phyloP scores from a whole-genome alignment of 23 tunicate species.

The Trididemnum clinides region DNA sequence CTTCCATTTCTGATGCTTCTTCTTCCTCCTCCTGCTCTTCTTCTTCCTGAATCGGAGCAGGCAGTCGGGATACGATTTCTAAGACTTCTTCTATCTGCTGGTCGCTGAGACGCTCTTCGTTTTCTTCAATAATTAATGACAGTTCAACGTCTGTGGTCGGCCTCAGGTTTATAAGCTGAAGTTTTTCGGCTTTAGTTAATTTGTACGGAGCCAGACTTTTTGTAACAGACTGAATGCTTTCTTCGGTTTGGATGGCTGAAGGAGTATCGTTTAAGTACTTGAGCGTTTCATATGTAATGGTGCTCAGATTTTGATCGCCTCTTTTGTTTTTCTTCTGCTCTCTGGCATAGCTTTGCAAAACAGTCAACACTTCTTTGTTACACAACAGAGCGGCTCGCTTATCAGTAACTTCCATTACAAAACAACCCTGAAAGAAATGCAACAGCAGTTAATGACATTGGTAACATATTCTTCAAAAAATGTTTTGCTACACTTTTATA shows the following conservation, averaged over 20 bases:
- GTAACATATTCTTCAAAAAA: too few species aligned
- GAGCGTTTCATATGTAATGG: slow-evolving; percentile 80
- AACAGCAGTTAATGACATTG: too few species aligned
- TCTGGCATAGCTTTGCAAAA: slow-evolving; percentile 49
- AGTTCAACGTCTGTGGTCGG: slow-evolving; percentile 85
- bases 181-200: slow-evolving; percentile 83
- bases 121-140: slow-evolving; percentile 84
- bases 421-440: background rate
- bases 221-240: slow-evolving; percentile 38
- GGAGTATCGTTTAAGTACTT: slow-evolving; percentile 76
- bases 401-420: slow-evolving; percentile 48
- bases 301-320: slow-evolving; percentile 72
- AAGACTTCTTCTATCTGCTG: slow-evolving; percentile 81
- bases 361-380: slow-evolving; percentile 51
- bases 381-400: slow-evolving; percentile 56
- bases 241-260: slow-evolving; percentile 52
- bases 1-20: background rate
- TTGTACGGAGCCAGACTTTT: slow-evolving; percentile 41
- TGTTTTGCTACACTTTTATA: too few species aligned
- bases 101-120: slow-evolving; percentile 82
- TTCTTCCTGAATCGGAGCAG: slow-evolving; percentile 50
- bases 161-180: slow-evolving; percentile 76
- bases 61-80: slow-evolving; percentile 45
- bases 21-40: slow-evolving; percentile 53
- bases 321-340: slow-evolving; percentile 63